A percentile compares a stretch with the other conserved stretches of the same genome.
These are phyloP conservation scores for Aleiodes testaceus DNA, from an alignment of 2,888 invertebrate species.

Conservation along the genomic window DNA sequence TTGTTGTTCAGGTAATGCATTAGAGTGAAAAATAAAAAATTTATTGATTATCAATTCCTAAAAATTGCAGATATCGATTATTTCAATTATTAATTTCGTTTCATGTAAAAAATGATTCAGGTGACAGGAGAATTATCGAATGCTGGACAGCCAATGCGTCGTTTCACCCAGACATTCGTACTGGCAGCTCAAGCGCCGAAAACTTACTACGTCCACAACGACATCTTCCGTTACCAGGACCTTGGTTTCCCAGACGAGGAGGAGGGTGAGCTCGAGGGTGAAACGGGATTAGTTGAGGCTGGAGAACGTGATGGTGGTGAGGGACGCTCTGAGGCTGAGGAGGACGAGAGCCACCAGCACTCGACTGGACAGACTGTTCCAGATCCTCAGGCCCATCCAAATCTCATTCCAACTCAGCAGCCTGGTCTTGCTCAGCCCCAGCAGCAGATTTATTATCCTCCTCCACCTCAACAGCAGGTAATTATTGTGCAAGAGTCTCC, in stretches of 20 bases:
- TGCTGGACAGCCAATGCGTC: slow-evolving; percentile 96
- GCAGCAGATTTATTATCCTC: slow-evolving; percentile 57
- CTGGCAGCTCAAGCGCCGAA: slow-evolving; percentile 96
- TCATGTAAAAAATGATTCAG: slow-evolving; percentile 63
- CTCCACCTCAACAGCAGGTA: slow-evolving; percentile 60
- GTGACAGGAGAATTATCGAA: slow-evolving; percentile 98
- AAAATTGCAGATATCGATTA: too few relatives aligned
- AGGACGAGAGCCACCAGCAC: slow-evolving; percentile 73
- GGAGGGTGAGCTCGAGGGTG: slow-evolving; percentile 64
- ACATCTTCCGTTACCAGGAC: slow-evolving; percentile 97
- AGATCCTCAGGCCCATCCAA: slow-evolving; percentile 56
- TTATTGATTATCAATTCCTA: too few relatives aligned
- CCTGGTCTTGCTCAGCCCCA: slow-evolving; percentile 54
- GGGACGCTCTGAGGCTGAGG: slow-evolving; percentile 80
- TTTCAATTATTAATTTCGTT: background rate
- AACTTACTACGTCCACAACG: slow-evolving; percentile 99
- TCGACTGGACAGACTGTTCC: slow-evolving; percentile 54
- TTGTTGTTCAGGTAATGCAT: slow-evolving; percentile 87
- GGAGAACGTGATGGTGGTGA: slow-evolving; percentile 76
- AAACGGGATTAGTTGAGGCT: slow-evolving; percentile 62
- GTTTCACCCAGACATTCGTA: slow-evolving; percentile 98
- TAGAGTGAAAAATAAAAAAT: too few relatives aligned
- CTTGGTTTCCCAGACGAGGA: slow-evolving; percentile 70
- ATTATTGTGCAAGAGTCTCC: too few relatives aligned
- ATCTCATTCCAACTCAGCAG: slow-evolving; percentile 51